Base-by-base conservation (phyloP, 2,113 vertebrate species). In the Myiagra hebetior region DNA sequence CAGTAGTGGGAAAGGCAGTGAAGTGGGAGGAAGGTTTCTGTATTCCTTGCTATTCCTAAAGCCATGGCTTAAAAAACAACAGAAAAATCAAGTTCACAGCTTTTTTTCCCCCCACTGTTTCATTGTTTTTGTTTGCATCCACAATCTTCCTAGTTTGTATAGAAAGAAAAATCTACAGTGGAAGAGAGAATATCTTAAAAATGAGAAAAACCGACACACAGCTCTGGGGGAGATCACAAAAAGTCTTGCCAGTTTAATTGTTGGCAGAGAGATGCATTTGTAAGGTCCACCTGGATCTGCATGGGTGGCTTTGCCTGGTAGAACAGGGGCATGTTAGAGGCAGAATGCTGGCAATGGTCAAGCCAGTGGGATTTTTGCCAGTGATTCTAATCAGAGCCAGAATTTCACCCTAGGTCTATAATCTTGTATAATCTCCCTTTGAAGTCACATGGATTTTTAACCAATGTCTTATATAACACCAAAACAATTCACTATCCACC, bases 351-450 rank as follows among this genome's bases (percentile, higher is more conserved):
- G 65, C 89, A 82, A 57, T 85, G 91, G 89, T 91, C 87, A 82
- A 65, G 13, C 39, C 77, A 83, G n/a, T 65, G 81, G 91, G 64
- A 82, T 72, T 95, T 89, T 68, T 91, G 88, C 89, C 89, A 95
- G 44, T 84, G 83, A 74, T 92, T 91, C 86, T 93, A 95, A 86
- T 93, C 83, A 52, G 68, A 95, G 92, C 79, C 91, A 95, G 92
- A 92, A 95, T 95, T 96, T 97, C 95, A 96, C 86, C 86, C 92
- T 74, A 47, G 72, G 27, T 95, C 83, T 92, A n/a, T 92, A 95
- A 95, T 93, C 88, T 93, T 94, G 80, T 91, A 77, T 97, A 95
- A 97, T 94, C 80, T 81, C 46, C 77, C 93, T 97, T 92, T 95
- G 94, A 95, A 96, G 89, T 95, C 65, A 82, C 77, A 49, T 91